Base-by-base conservation (phyloP, 2,797 vertebrate species). In the Balearica regulorum region DNA sequence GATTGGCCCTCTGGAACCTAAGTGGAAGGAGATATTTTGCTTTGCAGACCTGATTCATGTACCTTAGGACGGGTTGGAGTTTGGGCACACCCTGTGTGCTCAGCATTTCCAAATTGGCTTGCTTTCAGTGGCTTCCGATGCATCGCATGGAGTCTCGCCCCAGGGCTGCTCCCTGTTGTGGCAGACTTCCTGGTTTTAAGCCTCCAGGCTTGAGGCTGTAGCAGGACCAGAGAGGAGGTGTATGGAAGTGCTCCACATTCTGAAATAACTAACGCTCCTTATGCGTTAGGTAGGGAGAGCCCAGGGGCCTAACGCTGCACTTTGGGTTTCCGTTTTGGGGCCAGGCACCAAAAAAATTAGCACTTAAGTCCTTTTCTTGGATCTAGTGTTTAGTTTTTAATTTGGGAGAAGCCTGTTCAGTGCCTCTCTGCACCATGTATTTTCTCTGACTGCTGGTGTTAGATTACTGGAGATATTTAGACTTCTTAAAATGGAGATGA, bases 61-160 rank as follows among this genome's bases (percentile, higher is more conserved):
- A 62, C 76, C 87, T 87, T 75, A 94, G 91, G 87, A 93, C 0
- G 71, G 75, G 79, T 68, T 96, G 84, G 64, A 91, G 96, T 85
- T 93, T 43, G 82, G 96, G 73, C 96, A 95, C 96, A 97, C 96
- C 96, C 95, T 94, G 49, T 78, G 76, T 94, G 82, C 92, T 97
- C 96, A 96, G 96, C 96, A 91, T 71, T 96, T 97, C 96, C 96
- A 97, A 97, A 54, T 25, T 96, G 96, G 96, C 95, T 94, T 33
- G 39, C 78, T 85, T 89, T 96, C 96, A 28, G 2, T 70, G 78
- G 89, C 84, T 96, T 92, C 92, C 84, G 16, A 94, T 76, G 70
- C 70, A 54, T 62, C 0, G 0, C 25, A 82, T 6, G 72, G 92
- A 96, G 94, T 92, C 92, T 96, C 0, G 2, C 96, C 87, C 29